These are phyloP conservation scores for Planococcus citri DNA, from an alignment of 1,140 invertebrate species.

Conservation along the genomic window DNA sequence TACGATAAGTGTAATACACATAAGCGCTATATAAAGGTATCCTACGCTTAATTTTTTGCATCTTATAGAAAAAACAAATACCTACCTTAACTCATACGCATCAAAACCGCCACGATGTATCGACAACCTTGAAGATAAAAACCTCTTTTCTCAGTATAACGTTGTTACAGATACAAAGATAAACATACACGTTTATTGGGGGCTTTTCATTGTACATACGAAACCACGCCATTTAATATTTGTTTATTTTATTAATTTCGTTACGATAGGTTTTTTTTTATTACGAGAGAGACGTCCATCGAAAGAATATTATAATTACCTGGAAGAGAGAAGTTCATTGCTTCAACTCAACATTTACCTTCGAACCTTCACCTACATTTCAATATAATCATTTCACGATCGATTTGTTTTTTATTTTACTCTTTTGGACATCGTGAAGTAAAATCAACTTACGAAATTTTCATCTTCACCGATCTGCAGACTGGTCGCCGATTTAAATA, in stretches of 20 bases:
- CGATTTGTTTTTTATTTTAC: neutral
- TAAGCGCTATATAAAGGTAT: too few relatives aligned
- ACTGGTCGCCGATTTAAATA: neutral
- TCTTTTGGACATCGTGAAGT: neutral
- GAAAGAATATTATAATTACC: neutral
- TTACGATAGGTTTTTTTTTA: neutral
- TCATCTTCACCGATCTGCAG: neutral
- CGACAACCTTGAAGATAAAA: conserved; percentile 1
- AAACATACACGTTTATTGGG: neutral
- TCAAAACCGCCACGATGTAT: too few relatives aligned
- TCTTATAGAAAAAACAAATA: too few relatives aligned
- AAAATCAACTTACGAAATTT: conserved; percentile 3
- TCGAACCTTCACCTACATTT: conserved; percentile 2
- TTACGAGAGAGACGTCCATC: neutral
- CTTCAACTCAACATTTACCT: conserved; percentile 1
- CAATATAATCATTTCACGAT: neutral
- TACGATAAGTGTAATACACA: too few relatives aligned
- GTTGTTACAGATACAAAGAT: conserved; percentile 2
- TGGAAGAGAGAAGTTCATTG: conserved; percentile 6
- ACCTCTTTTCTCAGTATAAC: neutral
- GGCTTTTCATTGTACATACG: neutral
- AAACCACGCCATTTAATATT: neutral
- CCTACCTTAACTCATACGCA: too few relatives aligned
- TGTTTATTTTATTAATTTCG: conserved; percentile 4
- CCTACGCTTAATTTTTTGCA: too few relatives aligned